A percentile compares a stretch with the other conserved stretches of the same genome.
Evolutionary conservation across 1,140 invertebrate species (phyloP).

Genomic region (Babylonia areolata): DNA sequence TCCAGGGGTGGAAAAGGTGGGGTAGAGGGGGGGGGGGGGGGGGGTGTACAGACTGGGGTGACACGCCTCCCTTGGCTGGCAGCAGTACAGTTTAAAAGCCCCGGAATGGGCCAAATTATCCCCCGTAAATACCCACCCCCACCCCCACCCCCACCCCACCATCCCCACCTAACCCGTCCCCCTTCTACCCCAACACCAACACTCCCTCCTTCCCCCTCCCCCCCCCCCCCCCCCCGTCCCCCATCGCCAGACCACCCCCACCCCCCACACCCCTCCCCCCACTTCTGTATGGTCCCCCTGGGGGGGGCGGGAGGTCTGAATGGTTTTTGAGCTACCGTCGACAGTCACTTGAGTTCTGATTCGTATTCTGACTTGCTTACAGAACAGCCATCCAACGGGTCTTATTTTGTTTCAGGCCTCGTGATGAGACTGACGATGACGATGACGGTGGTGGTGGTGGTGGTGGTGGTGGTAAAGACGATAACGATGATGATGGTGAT

Average conservation of each 20-base stretch:
- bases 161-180: background rate
- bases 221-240: background rate
- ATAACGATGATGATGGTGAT: background rate
- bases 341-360: too few relatives aligned
- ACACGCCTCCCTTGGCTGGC: too few relatives aligned
- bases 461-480: background rate
- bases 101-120: too few relatives aligned
- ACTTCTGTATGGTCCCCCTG: background rate
- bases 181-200: background rate
- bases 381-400: too few relatives aligned
- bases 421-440: background rate
- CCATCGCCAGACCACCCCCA: background rate
- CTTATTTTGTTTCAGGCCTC: too few relatives aligned
- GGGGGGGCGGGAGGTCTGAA: background rate
- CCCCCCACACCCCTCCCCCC: background rate
- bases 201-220: background rate
- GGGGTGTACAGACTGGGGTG: background rate
- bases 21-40: background rate
- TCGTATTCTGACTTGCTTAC: too few relatives aligned
- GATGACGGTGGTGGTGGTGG: background rate
- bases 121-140: too few relatives aligned
- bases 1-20: background rate
- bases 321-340: background rate
- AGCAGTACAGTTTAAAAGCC: too few relatives aligned
- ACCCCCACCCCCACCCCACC: background rate